phyloP scores from a whole-genome alignment of 2,113 vertebrate genomes.

The Romanogobio albipinnatus region DNA sequence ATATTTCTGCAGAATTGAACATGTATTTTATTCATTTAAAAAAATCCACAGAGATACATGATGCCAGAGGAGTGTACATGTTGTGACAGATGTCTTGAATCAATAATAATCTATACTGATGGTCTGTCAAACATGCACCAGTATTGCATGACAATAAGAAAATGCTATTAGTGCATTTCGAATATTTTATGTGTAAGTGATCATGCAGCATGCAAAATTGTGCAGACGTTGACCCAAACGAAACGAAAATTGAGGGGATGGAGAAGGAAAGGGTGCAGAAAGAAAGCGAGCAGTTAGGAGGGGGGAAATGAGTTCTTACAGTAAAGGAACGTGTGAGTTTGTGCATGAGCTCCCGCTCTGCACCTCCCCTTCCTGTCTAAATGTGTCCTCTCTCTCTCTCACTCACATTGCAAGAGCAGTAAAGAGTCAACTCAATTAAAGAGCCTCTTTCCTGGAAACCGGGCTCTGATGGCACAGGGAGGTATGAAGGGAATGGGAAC shows the following conservation, averaged over 20 bases:
- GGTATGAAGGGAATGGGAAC: conserved; percentile 80
- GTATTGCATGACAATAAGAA: not conserved
- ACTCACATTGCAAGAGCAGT: conserved; percentile 69
- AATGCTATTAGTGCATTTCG: not conserved
- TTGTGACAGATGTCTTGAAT: not conserved
- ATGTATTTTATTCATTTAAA: not conserved
- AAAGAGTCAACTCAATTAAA: conserved; percentile 84
- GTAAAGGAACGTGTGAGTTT: conserved; percentile 60
- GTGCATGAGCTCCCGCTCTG: conserved; percentile 59
- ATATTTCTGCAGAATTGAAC: not conserved
- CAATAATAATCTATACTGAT: not conserved
- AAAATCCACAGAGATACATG: not conserved
- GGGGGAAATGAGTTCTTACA: conserved; percentile 62
- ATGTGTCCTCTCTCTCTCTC: conserved; percentile 57
- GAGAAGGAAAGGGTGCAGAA: conserved; percentile 35
- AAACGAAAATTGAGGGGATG: conserved; percentile 27
- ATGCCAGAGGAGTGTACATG: not conserved
- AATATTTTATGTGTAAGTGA: not conserved
- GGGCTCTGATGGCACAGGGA: conserved; percentile 76
- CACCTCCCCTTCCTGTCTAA: conserved; percentile 59
- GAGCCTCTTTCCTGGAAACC: conserved; percentile 82
- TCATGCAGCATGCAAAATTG: not conserved
- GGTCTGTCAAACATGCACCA: not conserved
- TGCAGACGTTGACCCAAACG: conserved; percentile 50
- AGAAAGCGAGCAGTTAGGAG: conserved; percentile 52